Evolutionary conservation across 2,797 vertebrate species (phyloP).

Genomic region (Sebastes dallii): DNA sequence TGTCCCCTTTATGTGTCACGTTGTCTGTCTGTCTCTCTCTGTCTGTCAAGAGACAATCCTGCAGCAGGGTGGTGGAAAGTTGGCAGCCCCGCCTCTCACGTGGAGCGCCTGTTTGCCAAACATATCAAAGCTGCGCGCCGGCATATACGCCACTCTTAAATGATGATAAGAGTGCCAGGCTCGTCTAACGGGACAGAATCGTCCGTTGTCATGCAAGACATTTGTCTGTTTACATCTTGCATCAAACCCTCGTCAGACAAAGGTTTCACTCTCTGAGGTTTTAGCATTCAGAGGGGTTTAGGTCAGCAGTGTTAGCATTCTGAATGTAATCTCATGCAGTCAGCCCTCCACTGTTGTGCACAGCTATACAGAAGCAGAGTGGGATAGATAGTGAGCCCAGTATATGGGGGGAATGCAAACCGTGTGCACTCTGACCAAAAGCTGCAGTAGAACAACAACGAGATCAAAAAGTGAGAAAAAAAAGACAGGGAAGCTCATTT

Average conservation of each 20-base stretch:
- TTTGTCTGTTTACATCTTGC: constrained; percentile 55
- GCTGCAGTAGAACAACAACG: constrained; percentile 23
- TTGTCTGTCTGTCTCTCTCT: constrained; percentile 14
- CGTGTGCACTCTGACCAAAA: constrained; percentile 31
- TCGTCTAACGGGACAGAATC: constrained; percentile 43
- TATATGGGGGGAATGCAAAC: constrained; percentile 5
- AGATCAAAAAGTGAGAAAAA: constrained; percentile 7
- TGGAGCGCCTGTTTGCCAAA: constrained; percentile 49
- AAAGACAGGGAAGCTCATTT: constrained; percentile 6
- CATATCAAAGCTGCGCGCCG: constrained; percentile 53
- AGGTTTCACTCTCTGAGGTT: constrained; percentile 53
- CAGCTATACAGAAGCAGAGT: constrained; percentile 23
- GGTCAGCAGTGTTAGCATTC: constrained; percentile 56
- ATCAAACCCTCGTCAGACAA: constrained; percentile 58
- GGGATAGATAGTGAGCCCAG: constrained; percentile 31
- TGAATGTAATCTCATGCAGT: constrained; percentile 70
- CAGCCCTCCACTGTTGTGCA: constrained; percentile 46
- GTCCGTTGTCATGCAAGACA: constrained; percentile 34
- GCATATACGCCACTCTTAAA: constrained; percentile 45
- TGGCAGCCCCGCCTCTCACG: constrained; percentile 45
- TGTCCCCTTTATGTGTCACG: constrained; percentile 15
- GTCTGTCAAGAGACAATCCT: constrained; percentile 36
- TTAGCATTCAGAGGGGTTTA: constrained; percentile 57
- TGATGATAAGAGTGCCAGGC: constrained; percentile 44
- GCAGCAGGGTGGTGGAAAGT: constrained; percentile 39